Evolutionary conservation across 2,888 invertebrate species (phyloP).

Genomic region (Agrochola lota): DNA sequence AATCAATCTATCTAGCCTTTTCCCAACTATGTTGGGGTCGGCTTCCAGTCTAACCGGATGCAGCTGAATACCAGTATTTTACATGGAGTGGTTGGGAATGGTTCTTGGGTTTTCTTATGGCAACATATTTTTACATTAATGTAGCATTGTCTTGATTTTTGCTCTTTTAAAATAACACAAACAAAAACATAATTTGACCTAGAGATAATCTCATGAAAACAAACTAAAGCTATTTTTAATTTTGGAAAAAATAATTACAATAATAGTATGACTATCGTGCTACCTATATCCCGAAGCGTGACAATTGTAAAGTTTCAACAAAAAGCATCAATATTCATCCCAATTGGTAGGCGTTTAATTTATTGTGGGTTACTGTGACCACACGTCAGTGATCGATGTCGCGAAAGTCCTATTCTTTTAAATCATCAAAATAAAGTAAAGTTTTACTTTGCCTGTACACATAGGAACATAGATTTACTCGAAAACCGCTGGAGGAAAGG

Average conservation of each 20-base stretch:
- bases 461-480: too few species aligned
- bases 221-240: neutral
- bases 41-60: too few species aligned
- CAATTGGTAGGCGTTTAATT: slow-evolving; percentile 50
- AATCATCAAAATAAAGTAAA: neutral
- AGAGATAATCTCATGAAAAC: neutral
- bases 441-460: too few species aligned
- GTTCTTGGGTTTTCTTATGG: neutral
- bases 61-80: too few species aligned
- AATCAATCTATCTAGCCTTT: too few species aligned
- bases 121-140: neutral
- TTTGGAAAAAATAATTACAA: neutral
- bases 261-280: neutral
- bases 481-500: too few species aligned
- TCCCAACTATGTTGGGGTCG: too few species aligned
- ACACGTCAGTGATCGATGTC: slow-evolving; percentile 1
- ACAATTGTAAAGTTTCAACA: slow-evolving; percentile 29
- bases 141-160: neutral
- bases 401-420: slow-evolving; percentile 5
- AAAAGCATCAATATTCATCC: slow-evolving; percentile 51
- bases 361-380: slow-evolving; percentile 25
- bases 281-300: neutral
- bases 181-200: neutral
- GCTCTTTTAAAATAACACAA: neutral
- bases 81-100: too few species aligned